A percentile compares a stretch with the other conserved stretches of the same genome.
Conservation (phyloP, 2,888 invertebrate species). For the Agonopterix alstromeriana region DNA sequence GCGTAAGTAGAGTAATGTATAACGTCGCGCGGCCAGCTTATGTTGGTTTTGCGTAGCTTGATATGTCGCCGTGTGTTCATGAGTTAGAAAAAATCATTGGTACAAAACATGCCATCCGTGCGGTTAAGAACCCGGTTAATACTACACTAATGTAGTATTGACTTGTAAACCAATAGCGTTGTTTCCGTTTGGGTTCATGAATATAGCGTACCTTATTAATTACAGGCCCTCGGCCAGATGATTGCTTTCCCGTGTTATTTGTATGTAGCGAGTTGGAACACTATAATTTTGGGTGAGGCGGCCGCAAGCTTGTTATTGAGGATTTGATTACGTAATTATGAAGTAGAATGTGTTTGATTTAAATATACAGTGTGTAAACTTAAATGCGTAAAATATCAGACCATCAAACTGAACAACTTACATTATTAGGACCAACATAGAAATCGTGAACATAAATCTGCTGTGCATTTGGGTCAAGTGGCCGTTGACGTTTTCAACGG, state of each 20-base stretch:
- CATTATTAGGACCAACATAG: too few species aligned
- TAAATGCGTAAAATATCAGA: too few species aligned
- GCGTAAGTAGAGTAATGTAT: too few species aligned
- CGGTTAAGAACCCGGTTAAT: neutral
- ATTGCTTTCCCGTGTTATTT: conserved; percentile 36
- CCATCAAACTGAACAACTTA: too few species aligned
- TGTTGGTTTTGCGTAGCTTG: too few species aligned
- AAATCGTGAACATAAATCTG: too few species aligned
- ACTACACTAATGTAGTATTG: neutral
- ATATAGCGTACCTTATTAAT: conserved; percentile 19
- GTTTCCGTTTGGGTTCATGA: neutral
- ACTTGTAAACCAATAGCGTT: neutral
- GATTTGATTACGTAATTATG: conserved; percentile 16
- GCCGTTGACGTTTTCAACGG: too few species aligned
- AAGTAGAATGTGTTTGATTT: neutral
- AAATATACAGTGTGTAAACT: neutral
- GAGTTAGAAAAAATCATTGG: too few species aligned
- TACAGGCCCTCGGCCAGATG: conserved; percentile 20
- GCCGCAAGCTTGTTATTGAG: conserved; percentile 19
- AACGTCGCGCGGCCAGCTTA: too few species aligned
- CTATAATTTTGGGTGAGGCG: conserved; percentile 18
- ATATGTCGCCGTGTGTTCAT: too few species aligned
- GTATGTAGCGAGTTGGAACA: conserved; percentile 19
- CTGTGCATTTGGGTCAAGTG: too few species aligned
- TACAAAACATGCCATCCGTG: too few species aligned